Evolutionary conservation across 2,888 invertebrate genomes (phyloP).

Genomic region (Tetranychus truncatus): DNA sequence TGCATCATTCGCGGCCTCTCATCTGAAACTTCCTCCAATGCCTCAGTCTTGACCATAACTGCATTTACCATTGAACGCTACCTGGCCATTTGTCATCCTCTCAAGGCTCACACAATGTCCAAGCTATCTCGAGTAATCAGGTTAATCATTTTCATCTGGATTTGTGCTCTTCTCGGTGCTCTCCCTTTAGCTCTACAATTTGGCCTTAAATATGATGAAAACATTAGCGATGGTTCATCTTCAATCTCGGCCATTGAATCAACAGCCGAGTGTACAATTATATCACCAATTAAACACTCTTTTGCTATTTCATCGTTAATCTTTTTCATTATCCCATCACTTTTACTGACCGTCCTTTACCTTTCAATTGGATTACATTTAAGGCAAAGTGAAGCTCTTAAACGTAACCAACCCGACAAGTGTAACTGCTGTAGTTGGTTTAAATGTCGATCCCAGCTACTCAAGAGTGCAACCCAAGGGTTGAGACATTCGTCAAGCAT

Average conservation of each 20-base stretch:
- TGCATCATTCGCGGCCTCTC: slow-evolving; percentile 58
- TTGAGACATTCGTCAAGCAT: background rate
- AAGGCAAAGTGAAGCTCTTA: slow-evolving; percentile 15
- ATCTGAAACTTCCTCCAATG: slow-evolving; percentile 55
- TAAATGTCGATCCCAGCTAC: background rate
- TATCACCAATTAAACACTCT: slow-evolving; percentile 45
- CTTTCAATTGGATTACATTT: slow-evolving; percentile 32
- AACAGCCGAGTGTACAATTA: slow-evolving; percentile 32
- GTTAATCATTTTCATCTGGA: slow-evolving; percentile 60
- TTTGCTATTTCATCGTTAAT: slow-evolving; percentile 58
- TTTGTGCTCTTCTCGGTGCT: slow-evolving; percentile 43
- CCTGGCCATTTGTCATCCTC: slow-evolving; percentile 67
- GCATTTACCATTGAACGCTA: slow-evolving; percentile 73
- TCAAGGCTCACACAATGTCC: slow-evolving; percentile 36
- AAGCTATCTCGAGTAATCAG: slow-evolving; percentile 53
- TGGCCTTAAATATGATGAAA: slow-evolving; percentile 40
- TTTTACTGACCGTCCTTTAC: slow-evolving; percentile 60
- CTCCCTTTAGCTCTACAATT: slow-evolving; percentile 44
- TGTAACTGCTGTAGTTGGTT: slow-evolving; percentile 15
- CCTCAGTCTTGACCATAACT: slow-evolving; percentile 59
- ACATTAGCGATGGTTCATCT: background rate
- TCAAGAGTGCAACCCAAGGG: background rate
- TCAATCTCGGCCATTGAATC: background rate
- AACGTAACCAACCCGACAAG: slow-evolving; percentile 11
- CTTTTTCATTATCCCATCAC: slow-evolving; percentile 67